Base-by-base conservation (phyloP, 1,140 invertebrate species). In the Aphelenchoides avenae region DNA sequence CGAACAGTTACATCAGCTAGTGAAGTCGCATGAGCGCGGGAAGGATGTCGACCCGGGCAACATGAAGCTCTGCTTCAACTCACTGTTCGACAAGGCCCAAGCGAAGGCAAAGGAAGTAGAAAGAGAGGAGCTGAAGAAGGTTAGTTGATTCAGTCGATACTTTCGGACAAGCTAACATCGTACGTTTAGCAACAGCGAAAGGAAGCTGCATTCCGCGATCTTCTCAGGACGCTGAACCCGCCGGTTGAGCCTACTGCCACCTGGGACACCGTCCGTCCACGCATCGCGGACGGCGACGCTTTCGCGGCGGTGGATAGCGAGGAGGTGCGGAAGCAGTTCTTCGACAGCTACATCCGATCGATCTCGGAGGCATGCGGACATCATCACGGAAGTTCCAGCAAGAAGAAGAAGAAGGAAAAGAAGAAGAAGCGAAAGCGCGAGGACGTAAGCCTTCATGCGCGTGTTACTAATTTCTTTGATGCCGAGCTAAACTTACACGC, bases 41-140 rank as follows among this genome's bases (percentile, higher is more conserved):
- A 70, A 69, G 11, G 34, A 49, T 13, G 41, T 73, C 9, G 70
- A 71, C 51, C 41, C 49, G 9, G 66, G 54, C n/a, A 73, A 76
- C 47, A 56, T 73, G 51, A 72, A 70, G 39, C 42, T 73, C 2
- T 64, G 53, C 36, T 73, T 44, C 49, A 66, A 68, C 54, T 69
- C 68, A 24, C 41, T 68, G 13, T 37, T 63, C 34, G 70, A 74
- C 24, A 74, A 67, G 40, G 59, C 57, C 5, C 29, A 44, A 5
- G 46, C 39, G 24, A 75, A 72, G 39, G 60, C 59, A 15, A 73
- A 74, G 39, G 70, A 75, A 30, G 44, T 26, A 18, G 72, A 66
- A 36, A 50, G 57, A 30, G 64, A 76, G 36, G n/a, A 41, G 33
- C 29, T 50, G n/a, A 75, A 64, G 51, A 72, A 72, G 60, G 50